Evolutionary conservation across 2,888 invertebrate species (phyloP), one percentile per base, ranked within the genome.

Genomic region (Stenichneumon culpator): DNA sequence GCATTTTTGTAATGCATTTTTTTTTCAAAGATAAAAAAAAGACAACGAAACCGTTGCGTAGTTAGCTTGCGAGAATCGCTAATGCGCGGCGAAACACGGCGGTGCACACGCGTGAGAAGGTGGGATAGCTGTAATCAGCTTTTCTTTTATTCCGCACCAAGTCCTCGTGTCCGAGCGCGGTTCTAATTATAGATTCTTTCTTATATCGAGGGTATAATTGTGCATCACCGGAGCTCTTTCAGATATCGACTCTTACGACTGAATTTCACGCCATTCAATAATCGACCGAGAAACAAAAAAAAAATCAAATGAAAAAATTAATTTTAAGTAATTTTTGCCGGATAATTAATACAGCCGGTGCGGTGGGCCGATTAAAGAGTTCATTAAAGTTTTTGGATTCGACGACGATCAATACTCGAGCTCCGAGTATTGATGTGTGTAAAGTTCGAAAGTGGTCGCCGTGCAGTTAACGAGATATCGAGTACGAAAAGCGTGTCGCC

Each of bases 81-180:
- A 32, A 50, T 25, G 50, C 3, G 57, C 9, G 44, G 47, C n/a
- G 50, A 47, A 69, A 22, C 25, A 69, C 47, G 47, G 5, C 3
- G 19, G 14, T 25, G 47, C n/a, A 69, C 22, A 47, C 54, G 60
- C 60, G 32, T 65, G 14, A 32, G 28, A 75, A 63, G 69, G 52
- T 50, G 70, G 75, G 77, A 82, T 65, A 54, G 54, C 70, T 44
- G 77, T 72, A 77, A 82, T 77, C 77, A 77, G 77, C 82, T 82
- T 82, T 82, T 82, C 77, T 77, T 78, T 70, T 72, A 50, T 50
- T 32, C 65, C 14, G 63, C 60, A 57, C 69, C 32, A 65, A 70
- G 63, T 70, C 32, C 63, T 70, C 54, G n/a, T 50, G 63, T 52
- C 52, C 77, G 52, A 77, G 54, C 44, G 36, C 36, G 52, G 50